A percentile compares a stretch with the other conserved stretches of the same genome.
phyloP scores from a whole-genome alignment of 2,797 vertebrate genomes.

The Netta rufina region DNA sequence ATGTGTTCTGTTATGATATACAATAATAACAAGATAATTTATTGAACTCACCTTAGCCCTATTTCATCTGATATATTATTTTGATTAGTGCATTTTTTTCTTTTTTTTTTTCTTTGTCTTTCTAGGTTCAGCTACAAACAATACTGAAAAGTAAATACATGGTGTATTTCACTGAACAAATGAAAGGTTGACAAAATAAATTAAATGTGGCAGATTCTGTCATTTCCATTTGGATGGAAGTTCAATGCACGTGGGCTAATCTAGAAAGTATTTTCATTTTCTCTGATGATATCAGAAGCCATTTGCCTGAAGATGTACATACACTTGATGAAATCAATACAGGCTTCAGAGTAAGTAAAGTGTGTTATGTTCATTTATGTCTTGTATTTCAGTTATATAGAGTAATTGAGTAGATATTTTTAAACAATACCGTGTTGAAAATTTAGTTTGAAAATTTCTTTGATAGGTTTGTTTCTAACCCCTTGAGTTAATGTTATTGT shows the following conservation, averaged over 20 bases:
- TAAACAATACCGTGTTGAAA: background rate
- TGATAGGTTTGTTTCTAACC: background rate
- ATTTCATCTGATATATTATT: background rate
- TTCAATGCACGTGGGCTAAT: slow-evolving; percentile 80
- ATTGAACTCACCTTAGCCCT: background rate
- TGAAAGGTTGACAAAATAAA: slow-evolving; percentile 80
- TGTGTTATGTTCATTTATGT: background rate
- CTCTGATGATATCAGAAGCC: slow-evolving; percentile 81
- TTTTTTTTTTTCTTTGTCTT: background rate
- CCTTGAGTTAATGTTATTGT: background rate
- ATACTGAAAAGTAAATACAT: slow-evolving; percentile 83
- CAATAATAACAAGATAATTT: background rate
- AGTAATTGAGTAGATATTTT: background rate
- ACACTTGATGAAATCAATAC: slow-evolving; percentile 80
- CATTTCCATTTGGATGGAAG: slow-evolving; percentile 83
- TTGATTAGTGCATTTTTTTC: background rate
- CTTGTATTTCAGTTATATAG: background rate
- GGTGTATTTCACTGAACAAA: slow-evolving; percentile 81
- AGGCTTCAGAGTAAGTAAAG: slow-evolving; percentile 81
- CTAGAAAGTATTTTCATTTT: slow-evolving; percentile 85
- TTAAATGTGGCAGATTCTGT: slow-evolving; percentile 78
- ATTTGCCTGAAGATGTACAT: slow-evolving; percentile 80
- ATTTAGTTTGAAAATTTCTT: background rate
- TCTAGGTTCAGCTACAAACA: slow-evolving; percentile 83
- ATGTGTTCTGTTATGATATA: background rate